phyloP scores from a whole-genome alignment of 2,113 vertebrate genomes.

The Nesogale talazaci region DNA sequence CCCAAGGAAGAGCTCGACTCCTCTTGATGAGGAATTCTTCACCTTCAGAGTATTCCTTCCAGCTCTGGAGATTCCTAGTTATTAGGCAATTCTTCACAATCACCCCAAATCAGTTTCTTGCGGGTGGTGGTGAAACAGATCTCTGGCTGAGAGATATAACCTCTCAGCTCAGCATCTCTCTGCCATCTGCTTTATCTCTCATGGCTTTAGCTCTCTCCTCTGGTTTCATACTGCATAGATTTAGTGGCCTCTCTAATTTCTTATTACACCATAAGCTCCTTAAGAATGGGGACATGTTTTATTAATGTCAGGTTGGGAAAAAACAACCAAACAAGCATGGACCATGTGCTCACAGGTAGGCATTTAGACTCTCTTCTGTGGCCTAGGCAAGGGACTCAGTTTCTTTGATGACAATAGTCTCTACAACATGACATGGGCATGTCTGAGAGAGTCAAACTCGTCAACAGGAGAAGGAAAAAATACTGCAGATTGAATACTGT shows the following conservation, averaged over 20 bases:
- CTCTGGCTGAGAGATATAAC: background rate
- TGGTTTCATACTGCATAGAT: no score
- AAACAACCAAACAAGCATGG: background rate
- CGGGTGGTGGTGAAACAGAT: background rate
- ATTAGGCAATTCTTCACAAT: background rate
- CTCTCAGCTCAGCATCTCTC: rapidly evolving
- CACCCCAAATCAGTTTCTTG: background rate
- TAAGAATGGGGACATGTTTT: background rate
- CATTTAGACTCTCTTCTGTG: background rate
- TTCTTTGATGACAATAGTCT: background rate
- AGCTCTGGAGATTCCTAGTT: background rate
- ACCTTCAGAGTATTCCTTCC: background rate
- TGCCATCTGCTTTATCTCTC: background rate
- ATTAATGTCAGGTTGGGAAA: background rate
- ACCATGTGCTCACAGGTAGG: background rate
- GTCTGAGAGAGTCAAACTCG: background rate
- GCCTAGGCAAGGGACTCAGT: background rate
- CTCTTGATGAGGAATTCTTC: background rate
- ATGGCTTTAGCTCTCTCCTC: background rate
- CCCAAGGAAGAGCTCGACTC: background rate
- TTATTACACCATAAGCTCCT: background rate
- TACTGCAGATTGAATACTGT: background rate
- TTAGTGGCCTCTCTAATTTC: background rate
- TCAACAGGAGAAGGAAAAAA: background rate
- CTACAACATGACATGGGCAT: background rate